phyloP scores from a whole-genome alignment of 1,140 invertebrate genomes.

The Babylonia areolata region DNA sequence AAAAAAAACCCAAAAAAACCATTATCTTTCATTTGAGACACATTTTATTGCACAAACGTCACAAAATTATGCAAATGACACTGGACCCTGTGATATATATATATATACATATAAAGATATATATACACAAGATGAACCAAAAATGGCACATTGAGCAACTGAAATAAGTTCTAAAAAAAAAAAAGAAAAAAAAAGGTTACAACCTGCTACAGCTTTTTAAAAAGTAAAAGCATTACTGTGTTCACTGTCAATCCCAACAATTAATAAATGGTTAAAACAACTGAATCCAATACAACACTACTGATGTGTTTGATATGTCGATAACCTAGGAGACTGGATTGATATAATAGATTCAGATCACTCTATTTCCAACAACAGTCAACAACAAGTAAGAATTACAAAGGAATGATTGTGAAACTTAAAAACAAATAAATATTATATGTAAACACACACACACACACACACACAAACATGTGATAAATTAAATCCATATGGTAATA shows the following conservation, averaged over 20 bases:
- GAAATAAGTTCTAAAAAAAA: neutral
- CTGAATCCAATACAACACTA: neutral
- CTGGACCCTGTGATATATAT: neutral
- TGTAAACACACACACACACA: too few species aligned
- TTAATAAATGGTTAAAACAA: neutral
- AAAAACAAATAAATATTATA: too few species aligned
- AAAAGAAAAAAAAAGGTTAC: too few species aligned
- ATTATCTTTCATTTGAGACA: neutral
- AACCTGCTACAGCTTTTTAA: too few species aligned
- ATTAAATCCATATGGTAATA: too few species aligned
- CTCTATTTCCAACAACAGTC: too few species aligned
- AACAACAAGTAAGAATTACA: too few species aligned
- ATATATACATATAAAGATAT: too few species aligned
- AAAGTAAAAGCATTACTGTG: too few species aligned
- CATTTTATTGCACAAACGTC: neutral
- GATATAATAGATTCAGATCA: too few species aligned
- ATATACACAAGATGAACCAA: neutral
- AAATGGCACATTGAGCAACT: constrained; percentile 1
- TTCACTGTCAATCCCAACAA: neutral
- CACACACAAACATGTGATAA: too few species aligned
- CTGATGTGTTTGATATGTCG: neutral
- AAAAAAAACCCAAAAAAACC: neutral
- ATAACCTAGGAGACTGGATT: neutral
- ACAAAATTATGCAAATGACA: neutral
- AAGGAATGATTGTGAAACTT: too few species aligned